Percentiles rank a stretch among this genome's conserved stretches.
These are phyloP conservation scores for Catharus minimus DNA, from an alignment of 2,113 vertebrate species.

Conservation along the genomic window DNA sequence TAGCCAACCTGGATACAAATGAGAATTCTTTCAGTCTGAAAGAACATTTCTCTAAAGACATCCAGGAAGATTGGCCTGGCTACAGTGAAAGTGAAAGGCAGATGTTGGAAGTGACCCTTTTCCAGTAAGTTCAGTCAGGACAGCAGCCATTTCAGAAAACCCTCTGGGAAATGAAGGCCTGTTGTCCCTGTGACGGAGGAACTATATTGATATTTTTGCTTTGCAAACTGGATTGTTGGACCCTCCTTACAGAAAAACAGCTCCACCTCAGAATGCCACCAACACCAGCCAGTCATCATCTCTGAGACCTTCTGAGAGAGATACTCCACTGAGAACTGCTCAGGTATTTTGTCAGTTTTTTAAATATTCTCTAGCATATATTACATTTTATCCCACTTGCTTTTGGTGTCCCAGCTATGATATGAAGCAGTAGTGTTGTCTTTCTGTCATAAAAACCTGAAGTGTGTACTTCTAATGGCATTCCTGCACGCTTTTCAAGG, in stretches of 20 bases:
- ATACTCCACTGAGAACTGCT: background rate
- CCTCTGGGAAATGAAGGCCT: background rate
- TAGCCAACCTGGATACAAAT: background rate
- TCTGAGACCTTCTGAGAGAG: background rate
- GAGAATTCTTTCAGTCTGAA: background rate
- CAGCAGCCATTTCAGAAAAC: background rate
- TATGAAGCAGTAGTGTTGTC: background rate
- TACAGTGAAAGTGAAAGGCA: background rate
- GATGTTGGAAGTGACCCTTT: background rate
- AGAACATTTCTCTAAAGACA: background rate
- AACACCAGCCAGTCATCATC: too few relatives aligned
- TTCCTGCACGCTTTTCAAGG: background rate
- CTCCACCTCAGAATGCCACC: background rate
- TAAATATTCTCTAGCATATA: background rate
- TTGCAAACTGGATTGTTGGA: background rate
- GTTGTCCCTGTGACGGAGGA: too few relatives aligned
- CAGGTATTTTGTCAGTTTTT: background rate
- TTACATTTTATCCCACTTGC: background rate
- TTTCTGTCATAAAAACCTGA: too few relatives aligned
- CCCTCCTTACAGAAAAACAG: background rate
- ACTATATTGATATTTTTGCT: background rate
- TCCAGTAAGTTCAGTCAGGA: background rate
- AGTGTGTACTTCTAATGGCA: background rate
- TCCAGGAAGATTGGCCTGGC: background rate
- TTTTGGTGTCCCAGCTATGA: background rate